Conservation (phyloP, 2,797 vertebrate genomes). For the Galago senegalensis region DNA sequence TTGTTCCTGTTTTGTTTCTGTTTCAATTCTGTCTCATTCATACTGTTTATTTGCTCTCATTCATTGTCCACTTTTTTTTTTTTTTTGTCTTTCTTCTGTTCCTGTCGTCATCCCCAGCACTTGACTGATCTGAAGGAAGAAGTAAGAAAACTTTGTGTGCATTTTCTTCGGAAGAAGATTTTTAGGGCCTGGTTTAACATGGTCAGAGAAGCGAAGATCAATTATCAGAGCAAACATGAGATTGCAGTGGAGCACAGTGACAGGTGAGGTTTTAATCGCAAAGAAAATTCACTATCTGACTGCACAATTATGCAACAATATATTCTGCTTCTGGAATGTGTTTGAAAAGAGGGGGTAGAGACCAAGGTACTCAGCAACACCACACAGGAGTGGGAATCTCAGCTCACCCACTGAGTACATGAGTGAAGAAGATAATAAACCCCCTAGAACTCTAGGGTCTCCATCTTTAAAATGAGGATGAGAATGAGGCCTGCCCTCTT, state of each 20-base stretch:
- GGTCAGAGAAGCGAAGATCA: slow-evolving; percentile 88
- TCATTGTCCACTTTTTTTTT: slow-evolving; percentile 44
- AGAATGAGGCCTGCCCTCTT: not conserved
- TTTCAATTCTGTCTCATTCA: not conserved
- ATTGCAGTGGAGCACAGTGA: slow-evolving; percentile 90
- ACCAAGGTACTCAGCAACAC: not conserved
- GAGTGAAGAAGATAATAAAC: not conserved
- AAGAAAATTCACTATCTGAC: not conserved
- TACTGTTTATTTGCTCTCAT: not conserved
- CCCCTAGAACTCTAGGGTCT: not conserved
- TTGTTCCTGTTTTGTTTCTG: not conserved
- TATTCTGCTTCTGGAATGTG: not conserved
- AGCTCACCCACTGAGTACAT: rapidly evolving
- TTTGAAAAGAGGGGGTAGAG: not conserved
- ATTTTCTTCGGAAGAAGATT: slow-evolving; percentile 89
- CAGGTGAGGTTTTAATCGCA: slow-evolving; percentile 89
- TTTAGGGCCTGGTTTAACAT: slow-evolving; percentile 91
- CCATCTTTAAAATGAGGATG: not conserved
- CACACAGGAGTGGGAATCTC: not conserved
- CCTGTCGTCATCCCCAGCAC: not conserved
- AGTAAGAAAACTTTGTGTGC: slow-evolving; percentile 84
- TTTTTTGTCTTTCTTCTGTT: slow-evolving; percentile 19
- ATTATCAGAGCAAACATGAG: slow-evolving; percentile 88
- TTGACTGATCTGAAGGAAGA: slow-evolving; percentile 87
- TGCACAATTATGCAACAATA: not conserved